Evolutionary conservation across 2,888 invertebrate genomes (phyloP).

Genomic region (Andricus quercusramuli): DNA sequence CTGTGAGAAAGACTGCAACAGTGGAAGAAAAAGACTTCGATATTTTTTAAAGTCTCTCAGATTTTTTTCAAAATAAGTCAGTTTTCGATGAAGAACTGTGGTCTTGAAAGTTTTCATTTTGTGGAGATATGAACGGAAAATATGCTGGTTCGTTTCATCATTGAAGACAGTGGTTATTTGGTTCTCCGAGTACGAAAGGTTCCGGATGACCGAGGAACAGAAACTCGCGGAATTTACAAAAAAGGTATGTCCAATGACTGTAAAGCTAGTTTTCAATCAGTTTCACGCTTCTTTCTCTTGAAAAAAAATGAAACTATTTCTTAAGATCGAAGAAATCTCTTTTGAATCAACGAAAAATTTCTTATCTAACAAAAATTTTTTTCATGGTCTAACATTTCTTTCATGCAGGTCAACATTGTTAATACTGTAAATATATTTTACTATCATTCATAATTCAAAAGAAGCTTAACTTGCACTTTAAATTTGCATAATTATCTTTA

Average conservation of each 20-base stretch:
- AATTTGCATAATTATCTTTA: background rate
- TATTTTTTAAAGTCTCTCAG: background rate
- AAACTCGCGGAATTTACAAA: constrained; percentile 31
- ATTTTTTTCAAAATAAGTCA: background rate
- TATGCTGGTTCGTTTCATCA: constrained; percentile 3
- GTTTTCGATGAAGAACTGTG: background rate
- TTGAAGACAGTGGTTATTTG: constrained; percentile 21
- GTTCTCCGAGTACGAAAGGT: constrained; percentile 12
- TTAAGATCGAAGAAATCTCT: no score
- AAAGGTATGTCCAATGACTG: constrained; percentile 32
- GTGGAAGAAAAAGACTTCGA: background rate
- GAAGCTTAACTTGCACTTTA: background rate
- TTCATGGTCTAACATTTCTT: background rate
- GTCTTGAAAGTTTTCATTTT: no score
- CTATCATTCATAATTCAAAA: background rate
- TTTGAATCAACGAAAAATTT: no score
- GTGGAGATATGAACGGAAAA: background rate
- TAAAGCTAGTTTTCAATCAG: background rate
- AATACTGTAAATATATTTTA: background rate
- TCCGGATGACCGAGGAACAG: constrained; percentile 15
- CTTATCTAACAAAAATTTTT: no score
- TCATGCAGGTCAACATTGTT: background rate
- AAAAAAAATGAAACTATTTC: background rate
- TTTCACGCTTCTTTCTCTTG: background rate
- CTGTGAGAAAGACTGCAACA: constrained; percentile 8